Evolutionary conservation across 2,113 vertebrate species (phyloP), one percentile per base, ranked within the genome.

Genomic region (Callipepla squamata): DNA sequence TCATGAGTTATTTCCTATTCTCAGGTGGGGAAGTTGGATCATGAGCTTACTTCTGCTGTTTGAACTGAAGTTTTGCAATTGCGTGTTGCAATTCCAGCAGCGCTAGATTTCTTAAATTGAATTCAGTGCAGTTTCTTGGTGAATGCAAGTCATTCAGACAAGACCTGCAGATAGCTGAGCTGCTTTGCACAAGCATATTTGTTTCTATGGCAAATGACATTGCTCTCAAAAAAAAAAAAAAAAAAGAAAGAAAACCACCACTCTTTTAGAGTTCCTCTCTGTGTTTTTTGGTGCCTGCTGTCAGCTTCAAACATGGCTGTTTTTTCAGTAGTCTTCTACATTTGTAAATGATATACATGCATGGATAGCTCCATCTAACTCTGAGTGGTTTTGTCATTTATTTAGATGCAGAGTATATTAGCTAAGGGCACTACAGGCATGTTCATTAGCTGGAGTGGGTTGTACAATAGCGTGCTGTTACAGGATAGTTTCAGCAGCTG

Each of bases 181-280:
- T 65, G 32, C 28, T 90, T 80, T 87, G 14, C 22, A 9, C 10
- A 23, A 62, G 58, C 4, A 1, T 42, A 10, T 36, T 36, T 7
- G 4, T 63, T 87, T 32, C 28, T 42, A 2, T 80, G 85, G 44
- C 9, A 77, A 77, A 63, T 87, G 23, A 4, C 11, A 17, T 80
- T 0, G 0, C 45, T 73, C 4, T 26, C 22, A 1, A n/a, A n/a
- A n/a, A n/a, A n/a, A n/a, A n/a, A n/a, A n/a, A 34, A 7, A 8
- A 45, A 45, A 7, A 40, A 40, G 13, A 40, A 40, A 40, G 11
- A 40, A 40, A 5, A 0, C 42, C 42, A 44, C 18, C 8, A 4
- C 2, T 12, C n/a, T 69, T 51, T 45, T 4, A 42, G 38, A 22
- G 13, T 53, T 82, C 26, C 11, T n/a, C 7, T 20, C 6, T 18